Percentiles rank a stretch among this genome's conserved stretches.
These are phyloP conservation scores for Mycetomoellerius zeteki DNA, from an alignment of 1,140 invertebrate species.

Conservation along the genomic window DNA sequence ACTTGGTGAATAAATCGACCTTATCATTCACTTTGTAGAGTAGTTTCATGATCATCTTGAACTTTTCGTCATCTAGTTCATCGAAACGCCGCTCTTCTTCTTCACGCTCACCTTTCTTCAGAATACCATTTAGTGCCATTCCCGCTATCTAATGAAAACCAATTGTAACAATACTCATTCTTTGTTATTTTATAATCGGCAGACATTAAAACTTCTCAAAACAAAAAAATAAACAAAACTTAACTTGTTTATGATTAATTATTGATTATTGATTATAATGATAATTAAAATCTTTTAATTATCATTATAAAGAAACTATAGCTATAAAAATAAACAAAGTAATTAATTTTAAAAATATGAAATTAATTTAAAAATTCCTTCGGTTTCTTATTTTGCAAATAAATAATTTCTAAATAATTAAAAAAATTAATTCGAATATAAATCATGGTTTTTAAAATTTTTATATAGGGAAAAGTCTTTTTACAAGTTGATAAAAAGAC, in stretches of 20 bases:
- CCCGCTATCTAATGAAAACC: conserved; percentile 88
- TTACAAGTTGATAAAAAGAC: too few relatives aligned
- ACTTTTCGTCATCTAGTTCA: conserved; percentile 88
- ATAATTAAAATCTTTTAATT: conserved; percentile 32
- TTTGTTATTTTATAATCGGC: background rate
- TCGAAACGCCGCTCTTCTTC: conserved; percentile 88
- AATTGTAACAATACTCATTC: conserved; percentile 17
- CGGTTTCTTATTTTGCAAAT: background rate
- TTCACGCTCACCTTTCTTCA: conserved; percentile 88
- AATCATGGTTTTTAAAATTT: background rate
- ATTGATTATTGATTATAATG: too few relatives aligned
- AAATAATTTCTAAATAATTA: conserved; percentile 8
- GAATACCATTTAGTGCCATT: conserved; percentile 89
- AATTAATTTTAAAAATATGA: conserved; percentile 11
- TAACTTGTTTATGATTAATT: too few relatives aligned
- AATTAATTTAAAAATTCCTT: background rate
- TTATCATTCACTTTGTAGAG: conserved; percentile 89
- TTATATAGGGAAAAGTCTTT: too few relatives aligned
- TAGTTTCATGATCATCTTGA: conserved; percentile 90
- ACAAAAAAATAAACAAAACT: too few relatives aligned
- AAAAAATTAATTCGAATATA: background rate
- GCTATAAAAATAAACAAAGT: background rate
- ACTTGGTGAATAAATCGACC: conserved; percentile 89
- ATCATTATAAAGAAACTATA: background rate
- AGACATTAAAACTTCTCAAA: background rate